Evolutionary conservation across 2,113 vertebrate genomes (phyloP), one percentile per base, ranked within the genome.

Genomic region (Lathamus discolor): DNA sequence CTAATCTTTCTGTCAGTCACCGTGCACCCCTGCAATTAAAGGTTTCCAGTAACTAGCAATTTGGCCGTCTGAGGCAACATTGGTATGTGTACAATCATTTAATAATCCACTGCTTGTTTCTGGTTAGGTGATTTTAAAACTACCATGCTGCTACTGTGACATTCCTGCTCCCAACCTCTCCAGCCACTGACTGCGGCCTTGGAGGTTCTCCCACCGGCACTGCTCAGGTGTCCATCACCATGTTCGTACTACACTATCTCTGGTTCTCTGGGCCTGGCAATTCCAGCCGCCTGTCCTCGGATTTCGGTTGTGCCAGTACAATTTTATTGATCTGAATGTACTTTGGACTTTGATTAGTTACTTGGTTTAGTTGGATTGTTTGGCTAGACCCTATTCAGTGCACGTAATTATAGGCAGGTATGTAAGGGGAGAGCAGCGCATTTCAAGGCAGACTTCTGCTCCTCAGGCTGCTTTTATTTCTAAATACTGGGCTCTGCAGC

Each of bases 21-120:
- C 23, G 70, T 43, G 43, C 64, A 46, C 35, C 84, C 91, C 57
- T 64, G 49, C 91, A 95, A 95, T 95, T 93, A 83, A 82, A 86
- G 66, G 83, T 66, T 90, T 95, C 83, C 49, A 79, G 61, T 91
- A 94, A 91, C 81, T 15, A 91, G 48, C 54, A 93, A 84, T 96
- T 90, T 86, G 94, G 52, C 78, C 23, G 3, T 83, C 91, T 86
- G 59, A 90, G 49, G 77, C 64, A 68, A 57, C 0, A 0, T 9
- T 62, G 70, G n/a, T 86, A 44, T 10, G 3, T 39, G 37, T 83
- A 29, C 66, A 78, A 77, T 48, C 44, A 23, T 84, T 92, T 91
- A 81, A 90, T 88, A 74, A 92, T 61, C 52, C 31, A 66, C 2
- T 6, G 41, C 13, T 82, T 75, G 85, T 74, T 85, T 55, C 69